Conservation (phyloP, 2,113 vertebrate genomes). For the Callipepla squamata region DNA sequence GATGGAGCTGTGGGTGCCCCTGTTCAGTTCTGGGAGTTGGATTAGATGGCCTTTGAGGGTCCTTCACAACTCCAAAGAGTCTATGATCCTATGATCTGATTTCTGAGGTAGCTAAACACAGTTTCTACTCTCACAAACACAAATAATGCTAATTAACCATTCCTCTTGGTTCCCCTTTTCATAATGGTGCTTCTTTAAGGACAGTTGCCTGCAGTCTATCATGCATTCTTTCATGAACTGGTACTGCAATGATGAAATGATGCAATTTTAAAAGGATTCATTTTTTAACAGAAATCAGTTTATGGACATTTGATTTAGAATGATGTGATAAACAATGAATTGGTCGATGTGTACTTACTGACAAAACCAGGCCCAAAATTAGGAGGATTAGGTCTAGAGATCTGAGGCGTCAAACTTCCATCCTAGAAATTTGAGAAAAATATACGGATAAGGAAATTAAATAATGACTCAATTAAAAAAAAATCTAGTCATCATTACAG, state of each 20-base stretch:
- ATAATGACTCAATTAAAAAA: slow-evolving; percentile 8
- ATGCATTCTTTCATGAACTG: background rate
- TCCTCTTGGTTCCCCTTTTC: background rate
- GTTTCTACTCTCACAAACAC: background rate
- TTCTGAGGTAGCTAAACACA: background rate
- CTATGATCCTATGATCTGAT: background rate
- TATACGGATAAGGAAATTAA: slow-evolving; percentile 65
- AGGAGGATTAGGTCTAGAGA: slow-evolving; percentile 91
- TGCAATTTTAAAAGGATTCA: background rate
- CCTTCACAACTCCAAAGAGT: too few relatives aligned
- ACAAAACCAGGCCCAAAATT: slow-evolving; percentile 91
- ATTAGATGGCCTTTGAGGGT: too few relatives aligned
- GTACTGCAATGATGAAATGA: background rate
- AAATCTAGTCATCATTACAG: background rate
- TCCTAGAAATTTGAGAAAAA: slow-evolving; percentile 84
- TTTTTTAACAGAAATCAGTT: background rate
- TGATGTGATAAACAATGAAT: background rate
- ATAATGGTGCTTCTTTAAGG: background rate
- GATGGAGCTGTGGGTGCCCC: too few relatives aligned
- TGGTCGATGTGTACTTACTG: slow-evolving; percentile 86
- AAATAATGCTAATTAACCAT: background rate
- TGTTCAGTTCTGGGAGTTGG: too few relatives aligned
- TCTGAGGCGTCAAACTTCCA: slow-evolving; percentile 85
- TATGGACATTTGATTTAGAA: background rate
- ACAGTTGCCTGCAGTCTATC: background rate